Evolutionary conservation across 2,797 vertebrate genomes (phyloP).

Genomic region (Galaxias olidus): DNA sequence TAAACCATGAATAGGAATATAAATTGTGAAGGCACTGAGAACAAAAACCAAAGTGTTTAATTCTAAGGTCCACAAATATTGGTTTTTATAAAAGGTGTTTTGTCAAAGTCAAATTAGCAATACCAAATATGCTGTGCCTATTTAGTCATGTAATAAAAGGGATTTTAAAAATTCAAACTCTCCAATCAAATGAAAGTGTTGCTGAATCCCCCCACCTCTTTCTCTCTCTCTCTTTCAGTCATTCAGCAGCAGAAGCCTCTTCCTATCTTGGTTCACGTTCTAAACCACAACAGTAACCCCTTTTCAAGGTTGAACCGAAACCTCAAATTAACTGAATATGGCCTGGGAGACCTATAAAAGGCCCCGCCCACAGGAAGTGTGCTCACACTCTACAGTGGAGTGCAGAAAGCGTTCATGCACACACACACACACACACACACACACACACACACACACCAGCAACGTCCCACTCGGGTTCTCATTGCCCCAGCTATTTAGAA

Average conservation of each 20-base stretch:
- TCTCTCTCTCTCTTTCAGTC: neutral
- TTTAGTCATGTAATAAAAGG: neutral
- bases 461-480: neutral
- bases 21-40: no score
- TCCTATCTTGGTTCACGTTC: slow-evolving; percentile 42
- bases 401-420: neutral
- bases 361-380: slow-evolving; percentile 44
- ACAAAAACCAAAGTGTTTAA: no score
- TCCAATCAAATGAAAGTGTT: slow-evolving; percentile 8
- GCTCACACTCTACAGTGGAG: neutral
- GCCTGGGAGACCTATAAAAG: slow-evolving; percentile 3
- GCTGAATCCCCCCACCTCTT: neutral
- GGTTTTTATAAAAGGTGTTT: no score
- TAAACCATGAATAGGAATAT: no score
- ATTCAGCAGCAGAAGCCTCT: neutral
- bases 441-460: neutral
- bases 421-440: neutral
- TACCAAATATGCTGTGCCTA: neutral
- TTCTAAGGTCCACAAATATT: no score
- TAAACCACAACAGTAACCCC: neutral
- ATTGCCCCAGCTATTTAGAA: no score
- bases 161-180: slow-evolving; percentile 17
- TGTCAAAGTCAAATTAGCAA: no score
- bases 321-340: slow-evolving; percentile 56
- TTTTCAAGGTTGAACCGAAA: slow-evolving; percentile 34